Evolutionary conservation across 1,140 invertebrate species (phyloP).

Genomic region (Drosophila quadrilineata): DNA sequence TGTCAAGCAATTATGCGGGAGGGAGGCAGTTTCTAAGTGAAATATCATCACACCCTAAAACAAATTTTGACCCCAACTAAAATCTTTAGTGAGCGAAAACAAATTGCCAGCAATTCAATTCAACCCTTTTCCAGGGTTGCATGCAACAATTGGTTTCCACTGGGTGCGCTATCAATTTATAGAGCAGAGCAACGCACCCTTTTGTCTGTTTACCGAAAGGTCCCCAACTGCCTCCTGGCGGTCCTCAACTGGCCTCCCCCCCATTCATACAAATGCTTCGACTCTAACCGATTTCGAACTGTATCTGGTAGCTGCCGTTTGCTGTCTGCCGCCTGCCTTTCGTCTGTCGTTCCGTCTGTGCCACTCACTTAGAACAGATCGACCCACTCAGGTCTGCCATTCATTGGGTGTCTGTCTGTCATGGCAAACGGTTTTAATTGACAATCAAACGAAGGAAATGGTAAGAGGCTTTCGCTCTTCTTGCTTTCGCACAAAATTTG

Average conservation of each 20-base stretch:
- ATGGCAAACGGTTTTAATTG: slow-evolving; percentile 51
- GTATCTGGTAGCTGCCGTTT: not conserved
- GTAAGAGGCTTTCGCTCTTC: not conserved
- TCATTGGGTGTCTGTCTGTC: slow-evolving; percentile 36
- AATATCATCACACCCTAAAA: slow-evolving; percentile 7
- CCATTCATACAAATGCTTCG: not conserved
- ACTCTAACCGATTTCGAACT: slow-evolving; percentile 3
- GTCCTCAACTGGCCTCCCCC: too few relatives aligned
- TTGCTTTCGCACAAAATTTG: slow-evolving; percentile 47
- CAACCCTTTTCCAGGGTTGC: slow-evolving; percentile 20
- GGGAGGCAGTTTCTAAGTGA: not conserved
- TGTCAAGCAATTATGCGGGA: slow-evolving; percentile 14
- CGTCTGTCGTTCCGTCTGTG: too few relatives aligned
- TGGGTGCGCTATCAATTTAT: slow-evolving; percentile 25
- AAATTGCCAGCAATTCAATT: slow-evolving; percentile 56
- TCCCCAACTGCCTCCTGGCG: not conserved
- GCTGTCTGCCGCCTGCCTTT: slow-evolving; percentile 5
- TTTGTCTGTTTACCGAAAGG: slow-evolving; percentile 4
- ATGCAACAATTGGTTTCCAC: slow-evolving; percentile 50
- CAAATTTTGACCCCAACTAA: not conserved
- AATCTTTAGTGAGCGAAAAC: slow-evolving; percentile 2
- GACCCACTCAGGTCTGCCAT: slow-evolving; percentile 13
- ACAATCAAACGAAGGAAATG: slow-evolving; percentile 41
- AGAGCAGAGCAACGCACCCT: slow-evolving; percentile 18
- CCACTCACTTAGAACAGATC: slow-evolving; percentile 28